Evolutionary conservation across 1,140 invertebrate genomes (phyloP).

Genomic region (Aphaenogaster ashmeadi): DNA sequence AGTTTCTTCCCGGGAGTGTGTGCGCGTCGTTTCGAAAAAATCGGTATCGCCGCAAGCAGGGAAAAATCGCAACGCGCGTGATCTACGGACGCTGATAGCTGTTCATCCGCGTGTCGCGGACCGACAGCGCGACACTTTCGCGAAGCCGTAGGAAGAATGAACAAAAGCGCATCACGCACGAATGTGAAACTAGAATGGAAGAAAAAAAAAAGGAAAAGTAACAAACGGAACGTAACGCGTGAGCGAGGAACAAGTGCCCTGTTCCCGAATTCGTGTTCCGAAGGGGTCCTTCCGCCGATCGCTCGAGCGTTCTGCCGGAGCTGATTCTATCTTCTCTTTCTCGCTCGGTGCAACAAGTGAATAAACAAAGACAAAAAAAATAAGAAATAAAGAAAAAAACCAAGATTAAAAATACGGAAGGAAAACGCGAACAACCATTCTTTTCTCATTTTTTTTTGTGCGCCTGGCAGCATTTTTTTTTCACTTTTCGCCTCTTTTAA

Average conservation of each 20-base stretch:
- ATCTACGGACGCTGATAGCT: slow-evolving; percentile 12
- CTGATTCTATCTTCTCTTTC: slow-evolving; percentile 32
- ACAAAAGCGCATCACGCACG: slow-evolving; percentile 54
- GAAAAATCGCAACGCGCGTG: slow-evolving; percentile 1
- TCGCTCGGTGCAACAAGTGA: slow-evolving; percentile 67
- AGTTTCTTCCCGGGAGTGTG: slow-evolving; percentile 21
- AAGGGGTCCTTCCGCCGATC: slow-evolving; percentile 43
- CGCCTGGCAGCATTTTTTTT: slow-evolving; percentile 40
- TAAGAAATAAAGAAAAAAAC: slow-evolving; percentile 59
- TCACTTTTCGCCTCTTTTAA: slow-evolving; percentile 24
- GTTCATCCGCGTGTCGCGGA: background rate
- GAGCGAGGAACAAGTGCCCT: slow-evolving; percentile 41
- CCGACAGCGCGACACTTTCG: slow-evolving; percentile 57
- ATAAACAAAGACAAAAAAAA: slow-evolving; percentile 62
- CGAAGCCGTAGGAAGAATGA: slow-evolving; percentile 60
- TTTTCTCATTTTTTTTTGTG: slow-evolving; percentile 28
- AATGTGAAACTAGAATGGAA: slow-evolving; percentile 35
- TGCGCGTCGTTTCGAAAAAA: slow-evolving; percentile 35
- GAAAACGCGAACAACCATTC: slow-evolving; percentile 67
- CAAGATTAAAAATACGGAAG: slow-evolving; percentile 60
- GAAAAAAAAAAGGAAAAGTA: slow-evolving; percentile 25
- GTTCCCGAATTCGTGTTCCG: slow-evolving; percentile 13
- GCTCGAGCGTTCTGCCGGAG: slow-evolving; percentile 52
- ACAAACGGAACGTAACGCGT: slow-evolving; percentile 51
- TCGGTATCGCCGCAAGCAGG: slow-evolving; percentile 21